These are phyloP conservation scores for Rhopalosiphum nymphaeae DNA, from an alignment of 2,888 invertebrate genomes.

Conservation along the genomic window DNA sequence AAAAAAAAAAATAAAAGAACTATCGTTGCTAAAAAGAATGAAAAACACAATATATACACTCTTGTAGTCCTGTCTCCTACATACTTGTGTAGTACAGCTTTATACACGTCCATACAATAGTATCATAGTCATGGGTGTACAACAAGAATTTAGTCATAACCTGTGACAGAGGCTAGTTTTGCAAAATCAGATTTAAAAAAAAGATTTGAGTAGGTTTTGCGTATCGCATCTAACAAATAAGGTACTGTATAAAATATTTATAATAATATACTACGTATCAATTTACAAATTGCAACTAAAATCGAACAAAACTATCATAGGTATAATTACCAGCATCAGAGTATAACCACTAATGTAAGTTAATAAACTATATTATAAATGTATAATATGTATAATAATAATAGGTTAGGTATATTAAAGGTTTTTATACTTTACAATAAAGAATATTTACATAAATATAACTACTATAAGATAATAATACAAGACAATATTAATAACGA, in stretches of 20 bases:
- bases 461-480: neutral
- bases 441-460: neutral
- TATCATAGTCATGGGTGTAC: neutral
- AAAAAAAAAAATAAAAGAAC: constrained; percentile 34
- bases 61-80: neutral
- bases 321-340: neutral
- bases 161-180: neutral
- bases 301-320: neutral
- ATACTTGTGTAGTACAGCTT: neutral
- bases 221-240: neutral
- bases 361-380: neutral
- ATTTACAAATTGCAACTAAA: neutral
- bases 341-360: neutral
- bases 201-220: neutral
- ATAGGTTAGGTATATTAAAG: neutral
- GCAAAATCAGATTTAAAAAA: neutral
- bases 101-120: neutral
- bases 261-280: neutral
- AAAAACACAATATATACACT: neutral
- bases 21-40: neutral
- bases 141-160: neutral
- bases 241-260: neutral
- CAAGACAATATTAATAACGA: neutral
- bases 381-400: neutral
- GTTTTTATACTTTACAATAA: neutral